These are phyloP conservation scores for Melinaea marsaeus DNA, from an alignment of 2,888 invertebrate genomes.

Conservation along the genomic window DNA sequence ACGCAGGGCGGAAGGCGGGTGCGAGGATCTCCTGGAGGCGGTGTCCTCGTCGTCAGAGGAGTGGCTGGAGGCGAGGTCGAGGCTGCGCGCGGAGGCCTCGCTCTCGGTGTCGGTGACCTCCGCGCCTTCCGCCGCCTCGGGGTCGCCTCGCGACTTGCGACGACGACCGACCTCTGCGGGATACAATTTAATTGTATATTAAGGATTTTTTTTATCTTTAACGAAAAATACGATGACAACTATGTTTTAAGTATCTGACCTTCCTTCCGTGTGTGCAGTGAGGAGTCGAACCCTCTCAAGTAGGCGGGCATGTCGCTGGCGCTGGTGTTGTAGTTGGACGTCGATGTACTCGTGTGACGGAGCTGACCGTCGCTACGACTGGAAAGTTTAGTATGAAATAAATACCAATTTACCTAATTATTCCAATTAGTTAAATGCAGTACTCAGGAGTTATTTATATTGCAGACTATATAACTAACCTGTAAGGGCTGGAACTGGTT, in stretches of 20 bases:
- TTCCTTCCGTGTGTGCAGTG: slow-evolving; percentile 74
- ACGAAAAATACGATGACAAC: neutral
- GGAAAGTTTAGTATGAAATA: slow-evolving; percentile 14
- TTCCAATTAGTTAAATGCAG: neutral
- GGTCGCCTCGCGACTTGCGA: slow-evolving; percentile 47
- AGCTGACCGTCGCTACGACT: slow-evolving; percentile 88
- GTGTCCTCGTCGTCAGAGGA: slow-evolving; percentile 94
- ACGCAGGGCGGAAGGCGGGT: slow-evolving; percentile 48
- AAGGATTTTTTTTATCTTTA: no score
- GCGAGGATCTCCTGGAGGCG: slow-evolving; percentile 49
- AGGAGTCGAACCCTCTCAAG: slow-evolving; percentile 79
- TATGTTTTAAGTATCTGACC: slow-evolving; percentile 42
- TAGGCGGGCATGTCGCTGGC: slow-evolving; percentile 87
- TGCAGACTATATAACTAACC: slow-evolving; percentile 60
- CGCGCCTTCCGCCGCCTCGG: slow-evolving; percentile 39
- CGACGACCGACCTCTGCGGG: slow-evolving; percentile 55
- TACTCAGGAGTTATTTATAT: no score
- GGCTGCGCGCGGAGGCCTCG: slow-evolving; percentile 87
- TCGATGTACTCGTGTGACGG: slow-evolving; percentile 89
- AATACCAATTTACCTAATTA: neutral
- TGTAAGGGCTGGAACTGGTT: slow-evolving; percentile 95
- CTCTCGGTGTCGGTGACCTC: slow-evolving; percentile 89
- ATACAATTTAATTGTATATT: no score
- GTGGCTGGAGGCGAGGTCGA: slow-evolving; percentile 96
- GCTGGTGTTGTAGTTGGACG: slow-evolving; percentile 89